These are phyloP conservation scores for Bombus polaris DNA, from an alignment of 1,140 invertebrate genomes.

Conservation along the genomic window DNA sequence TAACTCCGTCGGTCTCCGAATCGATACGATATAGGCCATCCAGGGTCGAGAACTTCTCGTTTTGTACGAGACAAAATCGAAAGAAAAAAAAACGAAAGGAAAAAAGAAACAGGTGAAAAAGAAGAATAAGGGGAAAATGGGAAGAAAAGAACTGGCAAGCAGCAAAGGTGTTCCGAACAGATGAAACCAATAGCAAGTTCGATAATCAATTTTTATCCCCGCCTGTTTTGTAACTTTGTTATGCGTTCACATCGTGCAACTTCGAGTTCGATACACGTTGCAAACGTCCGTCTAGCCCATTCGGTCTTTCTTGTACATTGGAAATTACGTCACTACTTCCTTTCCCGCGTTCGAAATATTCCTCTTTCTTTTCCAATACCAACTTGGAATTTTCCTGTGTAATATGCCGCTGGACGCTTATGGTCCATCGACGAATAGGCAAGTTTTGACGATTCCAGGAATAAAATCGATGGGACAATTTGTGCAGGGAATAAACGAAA, in stretches of 20 bases:
- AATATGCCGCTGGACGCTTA: neutral
- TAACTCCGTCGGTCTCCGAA: conserved; percentile 21
- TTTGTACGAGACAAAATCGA: neutral
- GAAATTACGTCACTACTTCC: neutral
- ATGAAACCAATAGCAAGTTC: conserved; percentile 38
- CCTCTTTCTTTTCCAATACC: neutral
- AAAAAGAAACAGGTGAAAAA: neutral
- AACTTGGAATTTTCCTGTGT: neutral
- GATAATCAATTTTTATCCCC: conserved; percentile 51
- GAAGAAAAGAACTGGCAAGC: conserved; percentile 7
- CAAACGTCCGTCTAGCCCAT: neutral
- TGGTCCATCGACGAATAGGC: too few species aligned
- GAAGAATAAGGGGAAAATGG: neutral
- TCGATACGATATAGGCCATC: conserved; percentile 29
- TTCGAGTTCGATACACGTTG: neutral
- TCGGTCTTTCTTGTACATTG: conserved; percentile 1
- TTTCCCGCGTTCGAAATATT: neutral
- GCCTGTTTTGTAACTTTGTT: conserved; percentile 44
- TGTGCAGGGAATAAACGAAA: neutral
- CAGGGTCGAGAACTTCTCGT: conserved; percentile 19
- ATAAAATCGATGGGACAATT: conserved; percentile 15
- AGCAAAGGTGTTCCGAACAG: conserved; percentile 27
- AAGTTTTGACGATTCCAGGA: neutral
- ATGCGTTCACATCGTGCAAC: conserved; percentile 11
- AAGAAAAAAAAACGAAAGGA: neutral